Evolutionary conservation across 2,113 vertebrate species (phyloP), one percentile per base, ranked within the genome.

Genomic region (Talpa occidentalis): DNA sequence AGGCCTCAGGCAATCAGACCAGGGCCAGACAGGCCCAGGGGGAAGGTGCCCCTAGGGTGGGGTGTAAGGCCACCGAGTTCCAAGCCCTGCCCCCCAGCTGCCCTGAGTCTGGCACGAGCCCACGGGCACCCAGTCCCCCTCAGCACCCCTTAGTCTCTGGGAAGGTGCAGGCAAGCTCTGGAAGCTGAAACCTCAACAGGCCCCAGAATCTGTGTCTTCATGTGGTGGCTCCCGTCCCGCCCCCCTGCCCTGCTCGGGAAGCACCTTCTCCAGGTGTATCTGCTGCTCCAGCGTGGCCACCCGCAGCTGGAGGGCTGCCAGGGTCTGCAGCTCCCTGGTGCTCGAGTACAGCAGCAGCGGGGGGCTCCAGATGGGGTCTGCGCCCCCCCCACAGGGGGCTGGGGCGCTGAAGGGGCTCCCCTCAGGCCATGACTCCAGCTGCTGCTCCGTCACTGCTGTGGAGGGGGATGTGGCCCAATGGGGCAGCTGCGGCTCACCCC

Each of bases 211-310:
- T 7, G 47, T 10, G 47, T 8, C 47, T 49, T 2, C 17, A n/a
- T n/a, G 54, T 56, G 16, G 17, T 3, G 19, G 54, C 54, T 19
- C 54, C 32, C 12, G 5, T 12, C 24, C 37, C 44, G 17, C 26
- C 21, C 54, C 12, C 42, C 14, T 62, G 21, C n/a, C 15, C 17
- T 10, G 40, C 21, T n/a, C 42, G 11, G 10, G 3, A 77, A 87
- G 90, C 94, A 99, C 99, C 99, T 99, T 98, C 52, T 99, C 98
- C 4, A 99, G 97, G 88, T 98, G 87, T n/a, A 98, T 84, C 97
- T 99, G 98, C 97, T 99, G 98, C 42, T 98, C 97, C 81, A 99
- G 97, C 97, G 98, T 97, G 5, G 97, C 97, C 79, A 99, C 98
- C 14, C 67, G 98, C 67, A 99, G 98, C 93, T 98, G 98, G 93